phyloP scores from a whole-genome alignment of 2,888 invertebrate genomes.

The Steinernema carpocapsae region DNA sequence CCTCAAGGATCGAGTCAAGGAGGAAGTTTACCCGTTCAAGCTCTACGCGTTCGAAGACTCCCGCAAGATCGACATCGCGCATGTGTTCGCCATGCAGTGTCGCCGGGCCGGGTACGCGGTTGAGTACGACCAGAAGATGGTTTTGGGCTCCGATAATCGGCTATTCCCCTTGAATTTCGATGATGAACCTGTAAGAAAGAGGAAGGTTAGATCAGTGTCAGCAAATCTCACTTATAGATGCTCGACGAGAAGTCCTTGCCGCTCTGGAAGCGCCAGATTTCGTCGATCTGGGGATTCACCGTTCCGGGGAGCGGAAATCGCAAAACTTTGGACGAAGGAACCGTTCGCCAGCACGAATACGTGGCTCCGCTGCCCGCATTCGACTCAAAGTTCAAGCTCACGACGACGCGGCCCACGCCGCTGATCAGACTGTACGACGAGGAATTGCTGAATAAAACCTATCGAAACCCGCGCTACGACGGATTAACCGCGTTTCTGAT shows the following conservation, averaged over 20 bases:
- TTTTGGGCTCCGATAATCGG: not conserved
- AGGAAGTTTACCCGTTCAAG: not conserved
- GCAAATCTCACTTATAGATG: not conserved
- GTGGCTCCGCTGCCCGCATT: not conserved
- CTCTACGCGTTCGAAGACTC: not conserved
- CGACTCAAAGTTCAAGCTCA: not conserved
- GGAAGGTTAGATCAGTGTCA: too few relatives aligned
- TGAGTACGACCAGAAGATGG: not conserved
- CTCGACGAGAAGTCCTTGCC: not conserved
- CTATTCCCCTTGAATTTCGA: not conserved
- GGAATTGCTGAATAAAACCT: not conserved
- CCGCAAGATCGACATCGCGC: conserved; percentile 4
- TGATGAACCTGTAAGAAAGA: conserved; percentile 13
- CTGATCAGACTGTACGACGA: not conserved
- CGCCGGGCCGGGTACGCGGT: not conserved
- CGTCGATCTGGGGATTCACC: not conserved
- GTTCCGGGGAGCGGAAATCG: not conserved
- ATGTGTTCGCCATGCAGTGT: not conserved
- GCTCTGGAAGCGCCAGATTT: not conserved
- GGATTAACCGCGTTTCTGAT: too few relatives aligned
- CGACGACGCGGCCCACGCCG: not conserved
- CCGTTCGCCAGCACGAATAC: not conserved
- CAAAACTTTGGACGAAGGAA: not conserved
- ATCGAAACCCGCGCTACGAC: not conserved
- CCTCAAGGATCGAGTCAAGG: not conserved